Percentiles rank a stretch among this genome's conserved stretches.
These are phyloP conservation scores for Australoheros facetus DNA, from an alignment of 2,797 vertebrate genomes.

Conservation along the genomic window DNA sequence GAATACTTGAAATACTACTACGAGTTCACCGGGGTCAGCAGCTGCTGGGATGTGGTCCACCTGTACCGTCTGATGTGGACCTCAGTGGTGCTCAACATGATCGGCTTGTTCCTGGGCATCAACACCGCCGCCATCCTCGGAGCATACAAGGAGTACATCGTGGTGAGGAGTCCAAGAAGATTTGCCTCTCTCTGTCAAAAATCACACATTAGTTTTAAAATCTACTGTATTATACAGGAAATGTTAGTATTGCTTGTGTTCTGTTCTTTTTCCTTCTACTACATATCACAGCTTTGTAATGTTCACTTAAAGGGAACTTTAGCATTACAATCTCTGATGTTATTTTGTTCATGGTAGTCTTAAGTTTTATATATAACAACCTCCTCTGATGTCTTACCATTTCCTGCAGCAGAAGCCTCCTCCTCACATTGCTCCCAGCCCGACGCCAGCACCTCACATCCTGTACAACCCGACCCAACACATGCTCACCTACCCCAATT, in stretches of 20 bases:
- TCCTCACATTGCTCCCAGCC: conserved; percentile 78
- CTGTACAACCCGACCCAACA: conserved; percentile 92
- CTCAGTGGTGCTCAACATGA: conserved; percentile 87
- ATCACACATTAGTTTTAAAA: neutral
- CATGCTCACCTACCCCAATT: conserved; percentile 86
- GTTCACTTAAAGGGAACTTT: too few relatives aligned
- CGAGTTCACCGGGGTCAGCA: conserved; percentile 85
- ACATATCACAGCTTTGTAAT: neutral
- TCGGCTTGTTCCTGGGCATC: conserved; percentile 89
- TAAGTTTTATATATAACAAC: neutral
- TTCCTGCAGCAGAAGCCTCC: conserved; percentile 80
- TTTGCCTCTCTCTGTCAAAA: neutral
- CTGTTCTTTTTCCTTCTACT: neutral
- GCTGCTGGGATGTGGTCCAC: conserved; percentile 90
- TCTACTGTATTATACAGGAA: too few relatives aligned
- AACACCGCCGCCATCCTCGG: conserved; percentile 91
- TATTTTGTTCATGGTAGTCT: too few relatives aligned
- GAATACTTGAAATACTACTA: conserved; percentile 82
- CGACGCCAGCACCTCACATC: conserved; percentile 85
- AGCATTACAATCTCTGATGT: too few relatives aligned
- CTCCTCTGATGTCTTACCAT: neutral
- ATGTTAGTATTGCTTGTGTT: neutral
- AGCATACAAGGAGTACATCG: conserved; percentile 88
- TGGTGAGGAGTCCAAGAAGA: conserved; percentile 44
- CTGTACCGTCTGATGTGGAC: conserved; percentile 92